Evolutionary conservation across 2,888 invertebrate species (phyloP).

Genomic region (Peribatodes rhomboidaria): DNA sequence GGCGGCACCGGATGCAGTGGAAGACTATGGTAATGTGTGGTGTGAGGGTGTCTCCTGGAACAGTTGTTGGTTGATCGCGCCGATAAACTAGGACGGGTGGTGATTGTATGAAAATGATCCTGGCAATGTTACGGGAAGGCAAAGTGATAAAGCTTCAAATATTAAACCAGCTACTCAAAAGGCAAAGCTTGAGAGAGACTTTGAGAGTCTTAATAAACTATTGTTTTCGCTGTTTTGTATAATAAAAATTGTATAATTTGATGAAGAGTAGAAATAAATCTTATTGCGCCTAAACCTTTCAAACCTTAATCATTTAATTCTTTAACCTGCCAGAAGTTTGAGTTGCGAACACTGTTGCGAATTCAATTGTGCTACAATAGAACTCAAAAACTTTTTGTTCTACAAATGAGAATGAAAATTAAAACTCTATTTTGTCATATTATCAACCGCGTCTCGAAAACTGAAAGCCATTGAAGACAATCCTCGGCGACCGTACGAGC

Average conservation of each 20-base stretch:
- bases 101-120: slow-evolving; percentile 11
- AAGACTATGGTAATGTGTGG: slow-evolving; percentile 50
- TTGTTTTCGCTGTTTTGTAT: too few species aligned
- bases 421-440: slow-evolving; percentile 32
- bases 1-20: slow-evolving; percentile 57
- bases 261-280: too few species aligned
- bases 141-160: too few species aligned
- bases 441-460: slow-evolving; percentile 27
- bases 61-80: slow-evolving; percentile 23
- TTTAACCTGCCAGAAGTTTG: too few species aligned
- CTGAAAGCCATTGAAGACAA: slow-evolving; percentile 24
- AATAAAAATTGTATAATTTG: too few species aligned
- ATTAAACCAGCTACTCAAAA: too few species aligned
- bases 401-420: slow-evolving; percentile 20
- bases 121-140: neutral
- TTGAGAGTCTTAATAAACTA: too few species aligned
- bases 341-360: neutral
- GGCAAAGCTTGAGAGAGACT: too few species aligned
- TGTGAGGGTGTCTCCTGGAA: slow-evolving; percentile 16
- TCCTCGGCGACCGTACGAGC: slow-evolving; percentile 17
- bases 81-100: slow-evolving; percentile 7
- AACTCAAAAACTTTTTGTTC: slow-evolving; percentile 3
- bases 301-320: too few species aligned
- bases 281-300: too few species aligned
- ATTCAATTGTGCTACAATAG: neutral